These are phyloP conservation scores for Penaeus chinensis DNA, from an alignment of 1,140 invertebrate genomes.

Conservation along the genomic window DNA sequence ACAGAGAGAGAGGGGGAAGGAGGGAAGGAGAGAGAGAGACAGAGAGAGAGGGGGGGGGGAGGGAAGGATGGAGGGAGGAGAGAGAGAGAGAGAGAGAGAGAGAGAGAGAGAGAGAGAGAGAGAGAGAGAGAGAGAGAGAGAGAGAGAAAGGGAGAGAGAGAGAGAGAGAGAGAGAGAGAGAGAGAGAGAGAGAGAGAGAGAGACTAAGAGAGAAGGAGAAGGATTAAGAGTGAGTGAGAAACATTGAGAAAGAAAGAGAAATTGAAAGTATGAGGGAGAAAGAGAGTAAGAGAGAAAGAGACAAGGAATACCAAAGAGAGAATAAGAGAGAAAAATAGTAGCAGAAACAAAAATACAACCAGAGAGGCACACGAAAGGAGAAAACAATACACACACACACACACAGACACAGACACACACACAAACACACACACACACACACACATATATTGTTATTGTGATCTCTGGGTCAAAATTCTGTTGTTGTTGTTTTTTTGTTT, in stretches of 20 bases:
- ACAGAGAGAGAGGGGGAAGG: neutral
- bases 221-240: neutral
- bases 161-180: neutral
- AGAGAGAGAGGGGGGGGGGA: neutral
- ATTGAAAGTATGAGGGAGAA: neutral
- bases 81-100: conserved; percentile 1
- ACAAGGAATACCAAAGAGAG: too few species aligned
- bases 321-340: too few species aligned
- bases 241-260: neutral
- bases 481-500: too few species aligned
- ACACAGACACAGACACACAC: too few species aligned
- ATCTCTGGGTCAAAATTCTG: too few species aligned
- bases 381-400: too few species aligned
- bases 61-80: neutral
- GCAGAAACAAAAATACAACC: too few species aligned
- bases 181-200: neutral
- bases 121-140: neutral
- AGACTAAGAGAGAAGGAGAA: neutral
- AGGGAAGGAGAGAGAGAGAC: neutral
- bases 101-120: neutral
- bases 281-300: neutral
- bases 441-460: too few species aligned
- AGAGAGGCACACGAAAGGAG: too few species aligned
- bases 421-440: too few species aligned
- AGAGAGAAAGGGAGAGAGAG: neutral